phyloP scores from a whole-genome alignment of 2,888 invertebrate genomes.

The Temnothorax unifasciatus region DNA sequence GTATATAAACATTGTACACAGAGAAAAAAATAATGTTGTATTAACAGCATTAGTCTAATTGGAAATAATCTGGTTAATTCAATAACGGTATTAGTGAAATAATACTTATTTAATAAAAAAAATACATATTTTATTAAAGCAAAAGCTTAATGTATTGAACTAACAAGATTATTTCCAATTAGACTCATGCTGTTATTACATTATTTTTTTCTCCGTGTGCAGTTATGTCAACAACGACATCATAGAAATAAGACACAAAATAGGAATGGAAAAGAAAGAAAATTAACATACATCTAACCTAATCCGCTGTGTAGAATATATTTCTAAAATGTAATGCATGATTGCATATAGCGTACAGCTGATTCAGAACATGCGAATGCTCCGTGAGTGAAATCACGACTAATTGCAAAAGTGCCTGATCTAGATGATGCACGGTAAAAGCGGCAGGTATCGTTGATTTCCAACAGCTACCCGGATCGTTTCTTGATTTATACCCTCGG shows the following conservation, averaged over 20 bases:
- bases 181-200: too few species aligned
- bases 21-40: too few species aligned
- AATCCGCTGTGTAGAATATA: not conserved
- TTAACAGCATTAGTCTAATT: too few species aligned
- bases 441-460: conserved; percentile 41
- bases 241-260: not conserved
- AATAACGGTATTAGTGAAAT: too few species aligned
- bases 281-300: not conserved
- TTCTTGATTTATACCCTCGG: conserved; percentile 55
- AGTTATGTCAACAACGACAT: not conserved
- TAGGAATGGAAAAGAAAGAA: not conserved
- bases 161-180: too few species aligned
- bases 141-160: too few species aligned
- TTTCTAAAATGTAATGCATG: not conserved
- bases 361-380: conserved; percentile 5
- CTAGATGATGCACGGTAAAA: conserved; percentile 31
- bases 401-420: conserved; percentile 61
- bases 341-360: not conserved
- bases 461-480: conserved; percentile 51
- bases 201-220: not conserved
- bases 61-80: too few species aligned
- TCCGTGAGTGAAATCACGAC: conserved; percentile 32
- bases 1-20: not conserved
- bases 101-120: too few species aligned
- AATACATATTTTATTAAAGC: too few species aligned